Percentiles rank a stretch among this genome's conserved stretches.
Conservation (phyloP, 2,888 invertebrate genomes). For the Drosophila robusta region DNA sequence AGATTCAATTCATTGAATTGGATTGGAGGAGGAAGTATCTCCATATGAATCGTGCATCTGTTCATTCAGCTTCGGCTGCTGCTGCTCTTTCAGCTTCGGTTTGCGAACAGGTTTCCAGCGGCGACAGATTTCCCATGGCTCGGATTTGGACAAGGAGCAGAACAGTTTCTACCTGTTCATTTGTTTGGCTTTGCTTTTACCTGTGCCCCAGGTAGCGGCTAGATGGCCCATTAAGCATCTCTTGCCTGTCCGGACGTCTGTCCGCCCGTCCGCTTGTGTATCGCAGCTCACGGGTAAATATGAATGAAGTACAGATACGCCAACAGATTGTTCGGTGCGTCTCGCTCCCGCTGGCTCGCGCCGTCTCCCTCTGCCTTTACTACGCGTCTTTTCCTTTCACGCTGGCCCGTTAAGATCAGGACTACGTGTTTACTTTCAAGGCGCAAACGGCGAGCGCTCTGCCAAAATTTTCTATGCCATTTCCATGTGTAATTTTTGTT, state of each 20-base stretch:
- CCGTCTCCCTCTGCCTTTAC: not conserved
- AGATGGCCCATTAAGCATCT: slow-evolving; percentile 70
- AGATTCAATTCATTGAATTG: slow-evolving; percentile 68
- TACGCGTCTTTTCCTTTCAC: not conserved
- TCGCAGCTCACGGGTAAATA: slow-evolving; percentile 45
- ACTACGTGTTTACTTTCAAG: slow-evolving; percentile 19
- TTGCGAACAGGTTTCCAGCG: slow-evolving; percentile 76
- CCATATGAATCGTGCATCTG: slow-evolving; percentile 65
- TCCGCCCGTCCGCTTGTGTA: not conserved
- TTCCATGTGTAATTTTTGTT: slow-evolving; percentile 31
- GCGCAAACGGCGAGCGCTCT: slow-evolving; percentile 41
- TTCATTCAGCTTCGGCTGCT: slow-evolving; percentile 28
- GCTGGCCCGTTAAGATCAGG: slow-evolving; percentile 46
- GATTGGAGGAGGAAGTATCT: slow-evolving; percentile 52
- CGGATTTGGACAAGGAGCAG: slow-evolving; percentile 60
- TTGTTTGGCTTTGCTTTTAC: slow-evolving; percentile 51
- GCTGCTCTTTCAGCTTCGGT: slow-evolving; percentile 28
- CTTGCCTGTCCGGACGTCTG: slow-evolving; percentile 7
- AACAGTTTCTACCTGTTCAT: slow-evolving; percentile 57
- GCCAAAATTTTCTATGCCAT: slow-evolving; percentile 51
- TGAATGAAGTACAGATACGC: slow-evolving; percentile 77
- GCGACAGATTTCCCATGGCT: slow-evolving; percentile 77
- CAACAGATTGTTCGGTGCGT: slow-evolving; percentile 25
- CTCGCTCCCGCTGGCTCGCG: not conserved
- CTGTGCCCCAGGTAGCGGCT: slow-evolving; percentile 53